A percentile compares a stretch with the other conserved stretches of the same genome.
phyloP scores from a whole-genome alignment of 1,140 invertebrate genomes.

The Maconellicoccus hirsutus region DNA sequence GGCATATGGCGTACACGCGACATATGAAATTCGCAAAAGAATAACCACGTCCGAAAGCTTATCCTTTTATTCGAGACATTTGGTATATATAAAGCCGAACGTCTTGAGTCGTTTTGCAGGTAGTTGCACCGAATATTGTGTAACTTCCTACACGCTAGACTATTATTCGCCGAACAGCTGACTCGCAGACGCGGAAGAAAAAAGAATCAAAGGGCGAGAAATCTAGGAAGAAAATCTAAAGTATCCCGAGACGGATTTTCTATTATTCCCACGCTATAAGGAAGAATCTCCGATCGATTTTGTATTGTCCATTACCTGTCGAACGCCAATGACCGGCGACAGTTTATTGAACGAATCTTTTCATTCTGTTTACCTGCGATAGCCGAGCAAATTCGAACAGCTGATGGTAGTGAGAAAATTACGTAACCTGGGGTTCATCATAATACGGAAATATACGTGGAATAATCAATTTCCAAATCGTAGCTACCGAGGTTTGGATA shows the following conservation, averaged over 20 bases:
- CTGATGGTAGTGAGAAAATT: background rate
- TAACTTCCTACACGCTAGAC: background rate
- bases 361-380: background rate
- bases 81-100: background rate
- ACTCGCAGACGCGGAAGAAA: background rate
- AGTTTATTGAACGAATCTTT: background rate
- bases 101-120: slow-evolving; percentile 2
- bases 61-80: background rate
- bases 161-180: background rate
- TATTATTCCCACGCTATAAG: background rate
- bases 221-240: background rate
- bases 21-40: background rate
- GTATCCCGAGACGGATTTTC: background rate
- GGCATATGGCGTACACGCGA: background rate
- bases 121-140: background rate
- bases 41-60: background rate
- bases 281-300: background rate
- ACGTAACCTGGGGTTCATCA: background rate
- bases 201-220: background rate
- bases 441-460: background rate
- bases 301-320: background rate
- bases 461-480: background rate
- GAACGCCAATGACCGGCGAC: background rate
- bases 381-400: background rate
- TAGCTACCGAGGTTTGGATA: background rate